These are phyloP conservation scores for Frieseomelitta varia DNA, from an alignment of 1,140 invertebrate species.

Conservation along the genomic window DNA sequence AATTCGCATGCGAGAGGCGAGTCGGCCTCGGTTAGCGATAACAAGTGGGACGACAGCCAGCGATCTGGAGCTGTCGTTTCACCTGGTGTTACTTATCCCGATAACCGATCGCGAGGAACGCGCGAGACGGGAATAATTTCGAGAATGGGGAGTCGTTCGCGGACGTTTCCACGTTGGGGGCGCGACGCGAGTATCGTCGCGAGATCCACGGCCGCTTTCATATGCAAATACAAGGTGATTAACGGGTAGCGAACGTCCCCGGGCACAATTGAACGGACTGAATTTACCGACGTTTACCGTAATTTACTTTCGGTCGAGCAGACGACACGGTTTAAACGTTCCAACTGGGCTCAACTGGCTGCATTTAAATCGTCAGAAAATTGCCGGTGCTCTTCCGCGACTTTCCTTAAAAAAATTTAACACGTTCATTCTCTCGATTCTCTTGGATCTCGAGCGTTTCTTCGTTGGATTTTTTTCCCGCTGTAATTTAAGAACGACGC, in stretches of 20 bases:
- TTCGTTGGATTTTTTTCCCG: too few relatives aligned
- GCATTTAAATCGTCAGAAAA: constrained; percentile 55
- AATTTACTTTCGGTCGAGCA: constrained; percentile 57
- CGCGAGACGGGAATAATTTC: not conserved
- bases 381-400: constrained; percentile 33
- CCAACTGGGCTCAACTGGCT: constrained; percentile 35
- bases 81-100: not conserved
- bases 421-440: too few relatives aligned
- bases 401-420: not conserved
- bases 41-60: not conserved
- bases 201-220: constrained; percentile 49
- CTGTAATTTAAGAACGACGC: too few relatives aligned
- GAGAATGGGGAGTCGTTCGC: not conserved
- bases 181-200: constrained; percentile 46
- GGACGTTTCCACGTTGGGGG: not conserved
- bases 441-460: too few relatives aligned
- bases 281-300: constrained; percentile 62
- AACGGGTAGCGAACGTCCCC: not conserved
- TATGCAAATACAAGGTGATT: constrained; percentile 59
- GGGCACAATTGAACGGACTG: constrained; percentile 50
- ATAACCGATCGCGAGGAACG: not conserved
- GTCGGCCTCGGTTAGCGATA: constrained; percentile 1
- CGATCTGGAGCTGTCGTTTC: not conserved
- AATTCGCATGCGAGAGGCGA: constrained; percentile 3
- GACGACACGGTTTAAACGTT: constrained; percentile 45